A percentile compares a stretch with the other conserved stretches of the same genome.
phyloP scores from a whole-genome alignment of 2,113 vertebrate species.

The Rattus rattus region DNA sequence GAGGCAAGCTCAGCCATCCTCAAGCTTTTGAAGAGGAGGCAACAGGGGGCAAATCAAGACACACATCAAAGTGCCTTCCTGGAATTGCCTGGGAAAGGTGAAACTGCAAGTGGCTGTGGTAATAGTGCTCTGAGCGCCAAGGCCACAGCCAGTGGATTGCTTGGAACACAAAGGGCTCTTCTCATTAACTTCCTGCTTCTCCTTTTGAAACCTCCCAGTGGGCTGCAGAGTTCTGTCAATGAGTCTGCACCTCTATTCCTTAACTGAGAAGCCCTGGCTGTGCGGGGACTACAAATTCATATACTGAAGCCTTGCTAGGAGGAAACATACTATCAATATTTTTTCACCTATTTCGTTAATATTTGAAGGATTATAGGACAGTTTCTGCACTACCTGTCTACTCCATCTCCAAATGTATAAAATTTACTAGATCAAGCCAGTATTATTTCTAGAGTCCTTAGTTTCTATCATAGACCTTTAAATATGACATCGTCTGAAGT shows the following conservation, averaged over 20 bases:
- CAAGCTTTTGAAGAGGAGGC: slow-evolving; percentile 74
- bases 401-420: background rate
- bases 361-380: slow-evolving; percentile 8
- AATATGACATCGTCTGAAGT: background rate
- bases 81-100: slow-evolving; percentile 65
- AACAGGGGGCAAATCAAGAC: slow-evolving; percentile 72
- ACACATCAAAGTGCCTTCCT: slow-evolving; percentile 70
- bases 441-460: background rate
- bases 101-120: slow-evolving; percentile 59
- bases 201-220: slow-evolving; percentile 62
- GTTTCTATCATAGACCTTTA: background rate
- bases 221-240: slow-evolving; percentile 36
- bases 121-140: background rate
- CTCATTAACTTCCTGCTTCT: slow-evolving; percentile 72
- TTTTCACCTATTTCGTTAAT: slow-evolving; percentile 22
- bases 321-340: background rate
- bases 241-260: slow-evolving; percentile 20
- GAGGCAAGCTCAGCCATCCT: slow-evolving; percentile 48
- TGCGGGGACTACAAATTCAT: background rate
- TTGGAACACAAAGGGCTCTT: slow-evolving; percentile 63
- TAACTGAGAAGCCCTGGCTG: slow-evolving; percentile 26
- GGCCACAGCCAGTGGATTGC: slow-evolving; percentile 51
- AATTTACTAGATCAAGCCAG: background rate
- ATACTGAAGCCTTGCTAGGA: background rate
- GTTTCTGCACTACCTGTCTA: background rate